phyloP scores from a whole-genome alignment of 2,888 invertebrate genomes.

The Tethea ocularis region DNA sequence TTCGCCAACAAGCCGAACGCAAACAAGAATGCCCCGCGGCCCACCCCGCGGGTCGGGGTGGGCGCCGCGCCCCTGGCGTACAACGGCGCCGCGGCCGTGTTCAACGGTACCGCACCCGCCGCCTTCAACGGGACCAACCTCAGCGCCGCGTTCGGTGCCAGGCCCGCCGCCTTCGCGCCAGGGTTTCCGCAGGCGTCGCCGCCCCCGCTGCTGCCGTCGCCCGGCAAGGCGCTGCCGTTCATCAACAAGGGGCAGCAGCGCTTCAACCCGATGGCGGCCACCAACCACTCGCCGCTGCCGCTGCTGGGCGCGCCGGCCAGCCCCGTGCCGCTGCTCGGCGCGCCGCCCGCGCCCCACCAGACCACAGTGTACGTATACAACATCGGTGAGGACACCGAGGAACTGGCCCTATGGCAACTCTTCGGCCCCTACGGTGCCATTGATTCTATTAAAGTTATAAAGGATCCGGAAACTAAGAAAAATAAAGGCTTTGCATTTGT shows the following conservation, averaged over 20 bases:
- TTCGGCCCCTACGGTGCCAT: conserved; percentile 82
- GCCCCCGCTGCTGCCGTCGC: conserved; percentile 77
- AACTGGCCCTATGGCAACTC: conserved; percentile 80
- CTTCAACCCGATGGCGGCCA: conserved; percentile 79
- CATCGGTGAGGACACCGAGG: conserved; percentile 80
- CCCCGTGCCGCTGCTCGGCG: conserved; percentile 71
- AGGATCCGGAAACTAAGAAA: conserved; percentile 82
- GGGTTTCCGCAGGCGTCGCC: conserved; percentile 76
- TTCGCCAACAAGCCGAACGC: conserved; percentile 79
- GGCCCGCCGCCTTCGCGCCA: conserved; percentile 66
- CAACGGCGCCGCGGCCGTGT: conserved; percentile 71
- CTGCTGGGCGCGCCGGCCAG: conserved; percentile 75
- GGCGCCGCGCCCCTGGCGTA: conserved; percentile 63
- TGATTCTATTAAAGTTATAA: conserved; percentile 82
- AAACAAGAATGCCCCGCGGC: conserved; percentile 72
- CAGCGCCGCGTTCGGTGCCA: conserved; percentile 69
- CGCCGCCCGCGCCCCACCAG: conserved; percentile 70
- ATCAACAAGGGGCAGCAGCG: conserved; percentile 81
- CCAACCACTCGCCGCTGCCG: conserved; percentile 73
- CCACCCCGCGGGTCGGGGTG: conserved; percentile 61
- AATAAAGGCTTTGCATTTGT: conserved; percentile 82
- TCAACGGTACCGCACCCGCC: conserved; percentile 65
- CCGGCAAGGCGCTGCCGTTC: conserved; percentile 79
- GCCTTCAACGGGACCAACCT: conserved; percentile 71
- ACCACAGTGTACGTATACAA: conserved; percentile 83